A percentile compares a stretch with the other conserved stretches of the same genome.
Conservation (phyloP, 2,797 vertebrate genomes). For the Nannoperca australis region DNA sequence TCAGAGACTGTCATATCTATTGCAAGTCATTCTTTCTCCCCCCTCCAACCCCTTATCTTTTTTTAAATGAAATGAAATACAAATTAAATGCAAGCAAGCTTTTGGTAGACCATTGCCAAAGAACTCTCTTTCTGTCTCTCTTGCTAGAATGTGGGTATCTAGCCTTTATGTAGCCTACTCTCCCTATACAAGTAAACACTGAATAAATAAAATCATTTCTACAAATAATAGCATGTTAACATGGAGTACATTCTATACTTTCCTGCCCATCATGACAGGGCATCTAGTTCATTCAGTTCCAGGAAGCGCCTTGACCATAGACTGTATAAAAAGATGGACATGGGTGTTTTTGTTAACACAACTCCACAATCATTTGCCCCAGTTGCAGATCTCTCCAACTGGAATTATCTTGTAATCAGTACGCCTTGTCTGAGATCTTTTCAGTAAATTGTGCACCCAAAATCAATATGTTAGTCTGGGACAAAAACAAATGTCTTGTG, state of each 20-base stretch:
- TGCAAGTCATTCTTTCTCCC: not conserved
- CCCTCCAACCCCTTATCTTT: not conserved
- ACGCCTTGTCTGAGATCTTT: slow-evolving; percentile 20
- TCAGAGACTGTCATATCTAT: slow-evolving; percentile 17
- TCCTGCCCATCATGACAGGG: not conserved
- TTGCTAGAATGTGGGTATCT: too few species aligned
- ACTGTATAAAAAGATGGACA: too few species aligned
- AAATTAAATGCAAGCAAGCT: slow-evolving; percentile 1
- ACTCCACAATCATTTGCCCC: slow-evolving; percentile 1
- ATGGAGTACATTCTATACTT: not conserved
- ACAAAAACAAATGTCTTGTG: not conserved
- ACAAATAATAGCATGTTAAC: not conserved
- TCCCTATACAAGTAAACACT: too few species aligned
- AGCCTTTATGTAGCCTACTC: too few species aligned
- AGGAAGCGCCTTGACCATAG: not conserved
- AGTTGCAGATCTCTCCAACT: not conserved
- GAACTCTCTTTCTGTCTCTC: not conserved
- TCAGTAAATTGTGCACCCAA: not conserved
- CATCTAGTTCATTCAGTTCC: not conserved
- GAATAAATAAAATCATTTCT: not conserved
- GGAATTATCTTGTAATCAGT: not conserved
- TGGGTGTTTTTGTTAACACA: not conserved
- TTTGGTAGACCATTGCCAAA: not conserved
- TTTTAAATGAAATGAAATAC: not conserved
- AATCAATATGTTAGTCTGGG: not conserved